These are phyloP conservation scores for Cardinalis cardinalis DNA, from an alignment of 2,113 vertebrate genomes.

Conservation along the genomic window DNA sequence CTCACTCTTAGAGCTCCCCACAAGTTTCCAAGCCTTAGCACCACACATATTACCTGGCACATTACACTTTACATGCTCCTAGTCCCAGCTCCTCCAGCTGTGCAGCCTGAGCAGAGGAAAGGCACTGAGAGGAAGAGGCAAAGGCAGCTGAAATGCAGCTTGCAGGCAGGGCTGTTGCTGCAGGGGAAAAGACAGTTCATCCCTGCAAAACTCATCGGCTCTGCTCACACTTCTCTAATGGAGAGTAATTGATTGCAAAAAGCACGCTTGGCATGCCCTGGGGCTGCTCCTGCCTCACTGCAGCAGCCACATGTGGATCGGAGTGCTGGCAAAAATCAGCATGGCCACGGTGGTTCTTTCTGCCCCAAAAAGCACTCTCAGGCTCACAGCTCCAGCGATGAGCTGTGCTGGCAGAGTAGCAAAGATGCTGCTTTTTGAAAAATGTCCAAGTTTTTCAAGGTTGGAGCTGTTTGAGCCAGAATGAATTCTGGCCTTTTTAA, in stretches of 20 bases:
- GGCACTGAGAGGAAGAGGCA: not conserved
- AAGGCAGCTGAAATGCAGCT: not conserved
- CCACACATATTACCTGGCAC: not conserved
- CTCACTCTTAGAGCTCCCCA: not conserved
- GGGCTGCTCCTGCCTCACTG: not conserved
- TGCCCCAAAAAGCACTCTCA: not conserved
- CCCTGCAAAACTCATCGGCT: not conserved
- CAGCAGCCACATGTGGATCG: not conserved
- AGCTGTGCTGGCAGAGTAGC: not conserved
- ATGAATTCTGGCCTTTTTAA: not conserved
- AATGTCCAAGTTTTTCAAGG: not conserved
- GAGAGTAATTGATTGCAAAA: slow-evolving; percentile 30
- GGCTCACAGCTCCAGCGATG: not conserved
- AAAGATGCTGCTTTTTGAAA: not conserved
- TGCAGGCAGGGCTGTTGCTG: not conserved
- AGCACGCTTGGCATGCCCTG: not conserved
- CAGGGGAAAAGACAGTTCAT: not conserved
- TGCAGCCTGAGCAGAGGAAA: not conserved
- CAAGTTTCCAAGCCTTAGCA: not conserved
- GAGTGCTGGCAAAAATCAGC: not conserved
- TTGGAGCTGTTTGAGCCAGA: not conserved
- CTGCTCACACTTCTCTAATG: not conserved
- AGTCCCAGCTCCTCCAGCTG: not conserved
- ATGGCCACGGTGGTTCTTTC: not conserved
- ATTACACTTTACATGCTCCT: rapidly evolving